Base-by-base conservation (phyloP, 2,113 vertebrate species). In the Forbesichthys agassizii region DNA sequence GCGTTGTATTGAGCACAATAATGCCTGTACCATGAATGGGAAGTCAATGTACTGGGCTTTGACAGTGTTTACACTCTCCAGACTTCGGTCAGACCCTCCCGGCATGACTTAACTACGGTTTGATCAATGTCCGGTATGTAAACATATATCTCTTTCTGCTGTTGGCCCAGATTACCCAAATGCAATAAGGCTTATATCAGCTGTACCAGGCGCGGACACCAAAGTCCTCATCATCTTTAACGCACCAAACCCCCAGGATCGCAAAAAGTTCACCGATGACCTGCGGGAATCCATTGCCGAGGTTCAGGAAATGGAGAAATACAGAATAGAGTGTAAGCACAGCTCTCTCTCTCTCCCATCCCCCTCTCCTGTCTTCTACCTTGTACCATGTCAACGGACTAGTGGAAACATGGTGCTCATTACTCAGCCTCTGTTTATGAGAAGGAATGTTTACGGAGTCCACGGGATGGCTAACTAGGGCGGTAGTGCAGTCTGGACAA, bases 291-390 rank as follows among this genome's bases (percentile, higher is more conserved):
- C 97, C 14, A 93, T 99, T 12, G 96, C 97, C 0, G 97, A 99
- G 81, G 98, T 99, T 59, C 98, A 99, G 88, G 98, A 99, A 90
- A 99, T 99, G 98, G 98, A 99, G 91, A 99, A 99, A 88, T 96
- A 98, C 94, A 94, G 97, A 82, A 99, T 99, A 93, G 97, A 99
- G 89, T 96, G 98, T 99, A 88, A 96, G 97, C 85, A 84, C 64
- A 76, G 81, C 76, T 47, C 75, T 68, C 10, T 16, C 33, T 3
- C 27, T 8, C 57, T 60, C 20, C 64, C 61, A n/a, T 48, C 61
- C 71, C 66, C 42, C 48, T 46, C 13, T 46, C 6, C 11, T 16
- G 61, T 16, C 13, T n/a, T 66, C 66, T 53, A 64, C 70, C 77
- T 75, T 13, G 61, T 59, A 33, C 48, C 8, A 8, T 55, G 13